Evolutionary conservation across 2,888 invertebrate genomes (phyloP).

Genomic region (Julus scanicus): DNA sequence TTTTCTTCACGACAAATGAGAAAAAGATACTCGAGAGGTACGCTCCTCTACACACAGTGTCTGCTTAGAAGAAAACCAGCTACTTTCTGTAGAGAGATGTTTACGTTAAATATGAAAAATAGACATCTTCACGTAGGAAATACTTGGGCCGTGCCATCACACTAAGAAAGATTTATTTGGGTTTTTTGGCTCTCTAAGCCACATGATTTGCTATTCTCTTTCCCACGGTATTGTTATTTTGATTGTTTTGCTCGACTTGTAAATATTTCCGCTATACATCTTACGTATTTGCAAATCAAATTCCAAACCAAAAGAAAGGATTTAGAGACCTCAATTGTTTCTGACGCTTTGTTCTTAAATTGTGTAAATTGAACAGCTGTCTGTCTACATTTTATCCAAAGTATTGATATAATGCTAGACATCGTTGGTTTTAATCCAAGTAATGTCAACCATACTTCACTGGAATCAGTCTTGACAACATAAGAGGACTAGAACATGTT

Average conservation of each 20-base stretch:
- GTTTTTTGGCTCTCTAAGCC: not conserved
- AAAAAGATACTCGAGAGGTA: not conserved
- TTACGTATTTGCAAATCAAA: not conserved
- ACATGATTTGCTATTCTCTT: not conserved
- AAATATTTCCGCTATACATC: not conserved
- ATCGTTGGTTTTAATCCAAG: not conserved
- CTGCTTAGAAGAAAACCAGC: not conserved
- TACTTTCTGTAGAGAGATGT: not conserved
- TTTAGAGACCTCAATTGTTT: not conserved
- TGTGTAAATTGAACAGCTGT: not conserved
- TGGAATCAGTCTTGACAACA: not conserved
- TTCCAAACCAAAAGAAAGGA: not conserved
- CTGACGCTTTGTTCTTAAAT: not conserved
- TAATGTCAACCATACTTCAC: not conserved
- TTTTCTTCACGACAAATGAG: not conserved
- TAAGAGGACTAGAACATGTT: not conserved
- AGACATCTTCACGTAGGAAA: constrained; percentile 7
- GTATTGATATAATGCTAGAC: not conserved
- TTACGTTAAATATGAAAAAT: constrained; percentile 40
- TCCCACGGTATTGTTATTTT: not conserved
- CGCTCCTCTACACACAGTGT: not conserved
- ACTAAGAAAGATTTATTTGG: not conserved
- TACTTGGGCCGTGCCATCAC: not conserved
- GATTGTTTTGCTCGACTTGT: not conserved
- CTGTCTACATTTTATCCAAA: not conserved